phyloP scores from a whole-genome alignment of 2,888 invertebrate species.

The Erebia aethiops region DNA sequence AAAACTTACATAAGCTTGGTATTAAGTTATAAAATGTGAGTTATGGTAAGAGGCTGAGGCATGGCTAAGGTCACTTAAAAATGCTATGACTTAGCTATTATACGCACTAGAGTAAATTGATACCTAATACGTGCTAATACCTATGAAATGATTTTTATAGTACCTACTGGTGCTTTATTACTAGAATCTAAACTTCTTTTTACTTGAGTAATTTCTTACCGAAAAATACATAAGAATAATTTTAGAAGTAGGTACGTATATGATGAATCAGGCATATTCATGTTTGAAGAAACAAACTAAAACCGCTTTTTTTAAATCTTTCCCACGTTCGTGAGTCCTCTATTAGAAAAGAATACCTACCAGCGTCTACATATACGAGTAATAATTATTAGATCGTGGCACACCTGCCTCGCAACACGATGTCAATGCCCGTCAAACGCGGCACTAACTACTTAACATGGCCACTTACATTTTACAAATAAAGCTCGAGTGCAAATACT shows the following conservation, averaged over 20 bases:
- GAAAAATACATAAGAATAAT: too few species aligned
- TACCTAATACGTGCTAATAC: too few species aligned
- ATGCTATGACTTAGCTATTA: too few species aligned
- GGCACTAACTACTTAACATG: slow-evolving; percentile 45
- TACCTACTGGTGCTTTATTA: too few species aligned
- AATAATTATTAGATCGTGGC: slow-evolving; percentile 46
- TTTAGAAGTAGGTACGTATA: neutral
- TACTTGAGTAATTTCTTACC: too few species aligned
- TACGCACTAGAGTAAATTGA: too few species aligned
- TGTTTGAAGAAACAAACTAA: neutral
- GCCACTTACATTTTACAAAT: slow-evolving; percentile 47
- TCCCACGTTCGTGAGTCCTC: slow-evolving; percentile 44
- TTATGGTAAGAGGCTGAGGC: too few species aligned
- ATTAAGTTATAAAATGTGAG: too few species aligned
- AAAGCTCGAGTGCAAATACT: slow-evolving; percentile 44
- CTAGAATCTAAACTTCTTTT: too few species aligned
- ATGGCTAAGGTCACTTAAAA: too few species aligned
- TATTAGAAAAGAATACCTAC: slow-evolving; percentile 47
- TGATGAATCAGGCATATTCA: neutral
- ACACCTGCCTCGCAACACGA: slow-evolving; percentile 67
- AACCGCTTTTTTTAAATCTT: slow-evolving; percentile 10
- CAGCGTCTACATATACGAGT: slow-evolving; percentile 24
- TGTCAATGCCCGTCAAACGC: slow-evolving; percentile 80
- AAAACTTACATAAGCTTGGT: too few species aligned
- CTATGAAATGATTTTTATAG: too few species aligned